Base-by-base conservation (phyloP, 2,888 invertebrate genomes). In the Lymantria monacha region DNA sequence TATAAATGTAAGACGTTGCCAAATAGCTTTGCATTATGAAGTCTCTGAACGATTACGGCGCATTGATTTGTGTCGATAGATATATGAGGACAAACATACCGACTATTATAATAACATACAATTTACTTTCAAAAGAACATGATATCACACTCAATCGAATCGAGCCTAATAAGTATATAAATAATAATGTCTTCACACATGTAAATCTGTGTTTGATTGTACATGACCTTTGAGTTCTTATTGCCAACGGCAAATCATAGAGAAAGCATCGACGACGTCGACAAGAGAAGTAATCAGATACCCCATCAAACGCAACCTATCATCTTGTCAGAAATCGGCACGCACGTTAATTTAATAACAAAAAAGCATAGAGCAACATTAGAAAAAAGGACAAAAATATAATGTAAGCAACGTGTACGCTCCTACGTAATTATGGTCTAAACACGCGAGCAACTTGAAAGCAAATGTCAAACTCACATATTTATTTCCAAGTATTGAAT, bases 401-500 rank as follows among this genome's bases (percentile, higher is more conserved):
- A 81, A 83, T 76, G 77, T 87, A 83, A 74, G 72, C 66, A 66
- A 67, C 63, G 47, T 59, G 63, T 63, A 66, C 57, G 55, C 53
- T 49, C 56, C 71, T 65, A 76, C 76, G 80, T 88, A 89, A 90
- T 90, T 89, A 87, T 83, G 78, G 78, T 72, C 82, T 76, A 79
- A 85, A 86, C 91, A 88, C 87, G 87, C 88, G 76, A 88, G 83
- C 72, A 55, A 87, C 90, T 90, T 91, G 89, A 91, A 91, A 91
- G 91, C 90, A 87, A 89, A 91, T 91, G 89, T 91, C 91, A 91
- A 91, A 87, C 87, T 87, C 87, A 88, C 89, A 88, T 88, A 91
- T 91, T 89, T 91, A 91, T 90, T 91, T 91, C 91, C 89, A 86
- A 89, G 91, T 91, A 91, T 91, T 89, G 91, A 88, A 91, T 85